Conservation (phyloP, 2,797 vertebrate genomes). For the Sebastes nivosus region DNA sequence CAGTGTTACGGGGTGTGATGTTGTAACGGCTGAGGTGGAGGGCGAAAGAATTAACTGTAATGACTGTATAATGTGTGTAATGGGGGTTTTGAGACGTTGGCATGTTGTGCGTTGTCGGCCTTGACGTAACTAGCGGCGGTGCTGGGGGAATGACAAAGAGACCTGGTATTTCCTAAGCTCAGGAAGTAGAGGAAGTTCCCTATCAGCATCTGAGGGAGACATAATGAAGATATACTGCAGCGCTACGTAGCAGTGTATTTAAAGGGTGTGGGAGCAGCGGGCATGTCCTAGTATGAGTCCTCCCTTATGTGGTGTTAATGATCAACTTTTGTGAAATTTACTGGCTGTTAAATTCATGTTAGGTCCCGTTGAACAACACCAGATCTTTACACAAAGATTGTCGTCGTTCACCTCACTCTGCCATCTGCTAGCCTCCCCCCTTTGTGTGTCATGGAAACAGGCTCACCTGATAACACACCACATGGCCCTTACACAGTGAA, state of each 20-base stretch:
- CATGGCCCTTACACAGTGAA: conserved; percentile 11
- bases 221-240: conserved; percentile 24
- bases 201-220: conserved; percentile 43
- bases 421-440: conserved; percentile 35
- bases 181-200: conserved; percentile 69
- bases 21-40: background rate
- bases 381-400: background rate
- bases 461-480: conserved; percentile 44
- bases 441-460: conserved; percentile 50
- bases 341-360: background rate
- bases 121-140: background rate
- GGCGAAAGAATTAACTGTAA: background rate
- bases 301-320: conserved; percentile 22
- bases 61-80: background rate
- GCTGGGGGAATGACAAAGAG: conserved; percentile 33
- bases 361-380: background rate
- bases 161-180: conserved; percentile 63
- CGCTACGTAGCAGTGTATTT: conserved; percentile 37
- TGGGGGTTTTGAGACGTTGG: background rate
- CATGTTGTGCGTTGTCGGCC: background rate
- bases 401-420: conserved; percentile 4
- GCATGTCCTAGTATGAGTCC: background rate
- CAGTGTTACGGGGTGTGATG: background rate
- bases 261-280: conserved; percentile 52
- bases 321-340: conserved; percentile 38